phyloP scores from a whole-genome alignment of 2,113 vertebrate genomes.

The Globicephala melas region DNA sequence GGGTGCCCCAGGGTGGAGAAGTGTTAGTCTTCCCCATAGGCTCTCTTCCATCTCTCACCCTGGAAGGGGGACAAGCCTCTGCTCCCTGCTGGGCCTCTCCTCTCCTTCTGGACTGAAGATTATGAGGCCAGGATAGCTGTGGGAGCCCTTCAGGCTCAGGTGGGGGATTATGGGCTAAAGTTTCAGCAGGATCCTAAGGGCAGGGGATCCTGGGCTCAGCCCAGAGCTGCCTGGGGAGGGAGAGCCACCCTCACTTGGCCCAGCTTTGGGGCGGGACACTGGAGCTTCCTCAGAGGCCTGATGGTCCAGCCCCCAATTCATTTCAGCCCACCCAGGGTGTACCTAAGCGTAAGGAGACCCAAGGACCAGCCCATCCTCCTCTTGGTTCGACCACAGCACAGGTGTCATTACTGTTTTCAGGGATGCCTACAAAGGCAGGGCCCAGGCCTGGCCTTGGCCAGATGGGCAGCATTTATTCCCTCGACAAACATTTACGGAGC shows the following conservation, averaged over 20 bases:
- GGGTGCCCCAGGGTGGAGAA: neutral
- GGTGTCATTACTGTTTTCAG: neutral
- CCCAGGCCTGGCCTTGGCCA: neutral
- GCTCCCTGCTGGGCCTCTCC: neutral
- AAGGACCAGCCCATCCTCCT: neutral
- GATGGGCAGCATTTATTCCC: neutral
- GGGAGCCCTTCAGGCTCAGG: neutral
- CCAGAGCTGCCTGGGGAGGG: neutral
- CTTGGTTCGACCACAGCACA: neutral
- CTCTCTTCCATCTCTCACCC: neutral
- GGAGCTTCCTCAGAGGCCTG: neutral
- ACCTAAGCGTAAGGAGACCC: neutral
- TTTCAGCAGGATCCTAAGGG: neutral
- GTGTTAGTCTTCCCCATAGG: accelerated
- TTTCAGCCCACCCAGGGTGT: neutral
- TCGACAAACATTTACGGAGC: neutral
- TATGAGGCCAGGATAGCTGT: neutral
- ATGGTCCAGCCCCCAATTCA: neutral
- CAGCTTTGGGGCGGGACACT: neutral
- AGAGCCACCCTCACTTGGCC: neutral
- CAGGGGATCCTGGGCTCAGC: neutral
- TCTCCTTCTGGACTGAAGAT: neutral
- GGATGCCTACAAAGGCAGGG: neutral
- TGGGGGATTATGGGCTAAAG: neutral
- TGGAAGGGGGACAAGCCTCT: no score